Percentiles rank a stretch among this genome's conserved stretches.
Evolutionary conservation across 2,113 vertebrate genomes (phyloP).

Genomic region (Genyomyrus donnyi): DNA sequence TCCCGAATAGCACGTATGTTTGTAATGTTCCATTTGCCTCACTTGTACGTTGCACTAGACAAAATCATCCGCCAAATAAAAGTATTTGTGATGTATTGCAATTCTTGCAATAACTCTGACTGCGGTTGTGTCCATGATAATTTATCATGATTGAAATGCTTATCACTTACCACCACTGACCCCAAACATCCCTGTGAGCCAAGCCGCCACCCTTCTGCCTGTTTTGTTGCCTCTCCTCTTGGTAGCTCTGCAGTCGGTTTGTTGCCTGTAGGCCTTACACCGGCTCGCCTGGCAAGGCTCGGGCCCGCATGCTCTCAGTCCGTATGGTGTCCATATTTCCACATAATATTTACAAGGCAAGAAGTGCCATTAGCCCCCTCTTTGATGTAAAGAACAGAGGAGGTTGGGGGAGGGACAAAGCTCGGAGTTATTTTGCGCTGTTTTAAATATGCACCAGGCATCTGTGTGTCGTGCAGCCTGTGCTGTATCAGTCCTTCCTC

Average conservation of each 20-base stretch:
- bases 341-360: not conserved
- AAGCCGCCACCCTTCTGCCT: not conserved
- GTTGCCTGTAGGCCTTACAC: not conserved
- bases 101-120: not conserved
- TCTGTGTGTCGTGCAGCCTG: not conserved
- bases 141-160: too few relatives aligned
- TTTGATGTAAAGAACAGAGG: constrained; percentile 8
- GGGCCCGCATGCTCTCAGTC: not conserved
- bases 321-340: not conserved
- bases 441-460: not conserved
- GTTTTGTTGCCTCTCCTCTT: not conserved
- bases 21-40: not conserved
- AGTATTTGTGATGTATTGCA: not conserved
- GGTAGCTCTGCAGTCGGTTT: not conserved
- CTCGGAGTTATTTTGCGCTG: not conserved
- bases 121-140: not conserved
- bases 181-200: not conserved
- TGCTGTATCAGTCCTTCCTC: not conserved
- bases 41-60: not conserved
- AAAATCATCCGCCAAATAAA: not conserved
- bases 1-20: not conserved
- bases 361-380: not conserved
- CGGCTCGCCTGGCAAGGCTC: not conserved
- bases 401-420: not conserved
- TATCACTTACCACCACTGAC: not conserved